Percentiles rank a stretch among this genome's conserved stretches.
Conservation (phyloP, 2,888 invertebrate species). For the Agapostemon virescens region DNA sequence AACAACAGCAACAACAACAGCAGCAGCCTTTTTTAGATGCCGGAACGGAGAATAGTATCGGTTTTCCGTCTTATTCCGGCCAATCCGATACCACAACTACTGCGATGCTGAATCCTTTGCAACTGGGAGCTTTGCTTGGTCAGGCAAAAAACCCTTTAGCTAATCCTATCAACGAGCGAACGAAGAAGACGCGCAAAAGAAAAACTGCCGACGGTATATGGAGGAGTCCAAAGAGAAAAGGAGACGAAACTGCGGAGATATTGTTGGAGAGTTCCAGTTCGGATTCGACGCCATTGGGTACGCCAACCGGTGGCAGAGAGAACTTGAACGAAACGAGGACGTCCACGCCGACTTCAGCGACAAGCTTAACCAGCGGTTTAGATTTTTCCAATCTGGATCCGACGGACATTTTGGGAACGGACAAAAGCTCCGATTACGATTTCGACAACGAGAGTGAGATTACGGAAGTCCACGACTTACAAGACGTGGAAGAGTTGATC, state of each 20-base stretch:
- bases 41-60: constrained; percentile 81
- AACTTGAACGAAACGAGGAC: constrained; percentile 80
- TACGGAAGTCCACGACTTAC: constrained; percentile 82
- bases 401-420: constrained; percentile 82
- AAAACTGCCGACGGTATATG: constrained; percentile 85
- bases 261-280: constrained; percentile 84
- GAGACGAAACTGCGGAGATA: constrained; percentile 82
- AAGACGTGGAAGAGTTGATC: constrained; percentile 84
- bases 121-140: constrained; percentile 75
- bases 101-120: constrained; percentile 78
- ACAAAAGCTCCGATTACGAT: constrained; percentile 84
- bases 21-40: constrained; percentile 81
- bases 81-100: constrained; percentile 78
- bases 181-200: constrained; percentile 83
- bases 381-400: constrained; percentile 85
- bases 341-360: constrained; percentile 81
- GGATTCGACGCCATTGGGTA: constrained; percentile 84
- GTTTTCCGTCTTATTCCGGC: constrained; percentile 81
- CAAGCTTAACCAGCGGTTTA: constrained; percentile 74
- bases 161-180: constrained; percentile 79
- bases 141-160: constrained; percentile 73
- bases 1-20: constrained; percentile 61
- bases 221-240: constrained; percentile 84
- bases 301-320: constrained; percentile 81
- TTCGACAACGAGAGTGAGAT: constrained; percentile 82